Evolutionary conservation across 2,113 vertebrate genomes (phyloP), one percentile per base, ranked within the genome.

Genomic region (Eptatretus burgeri): DNA sequence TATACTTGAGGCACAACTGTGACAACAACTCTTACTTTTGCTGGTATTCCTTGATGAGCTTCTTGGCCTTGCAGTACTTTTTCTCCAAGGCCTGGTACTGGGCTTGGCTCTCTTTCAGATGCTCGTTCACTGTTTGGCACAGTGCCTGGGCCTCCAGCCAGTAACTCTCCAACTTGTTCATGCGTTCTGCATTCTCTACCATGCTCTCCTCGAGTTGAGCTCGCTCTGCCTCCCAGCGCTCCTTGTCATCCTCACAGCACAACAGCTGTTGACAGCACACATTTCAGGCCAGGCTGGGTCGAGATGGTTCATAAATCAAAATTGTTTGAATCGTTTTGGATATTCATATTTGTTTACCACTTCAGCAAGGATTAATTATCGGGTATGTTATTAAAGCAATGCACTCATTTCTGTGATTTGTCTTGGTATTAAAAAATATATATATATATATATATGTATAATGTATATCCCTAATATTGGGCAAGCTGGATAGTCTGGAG

Each of bases 61-160:
- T 98, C 77, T 98, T 98, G 67, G 91, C 91, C 73, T 96, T 98
- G 77, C 93, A 95, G 69, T 98, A 98, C 67, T 98, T 98, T 78
- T 94, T 98, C 74, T 98, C 91, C 72, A 98, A 74, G 64, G 82
- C 70, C 74, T 94, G 85, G 71, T 96, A 93, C 71, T 98, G 89
- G 62, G 77, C 84, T 70, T 98, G 91, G 0, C 87, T 89, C 71
- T 98, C 91, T 74, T 94, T 96, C 70, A 98, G 81, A 71, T 98
- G 89, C 63, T 89, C 86, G 2, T 96, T 98, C 68, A 96, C 85
- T 0, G 83, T 93, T 72, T 98, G 91, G 71, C 89, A 98, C 52
- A 98, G 72, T 0, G 84, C 88, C 70, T 98, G 91, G 1, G 91
- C 89, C 73, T 98, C 91, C 64, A 94, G 88, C 91, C 91, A 98